Conservation (phyloP, 2,113 vertebrate species). For the Calyptommatus sinebrachiatus region DNA sequence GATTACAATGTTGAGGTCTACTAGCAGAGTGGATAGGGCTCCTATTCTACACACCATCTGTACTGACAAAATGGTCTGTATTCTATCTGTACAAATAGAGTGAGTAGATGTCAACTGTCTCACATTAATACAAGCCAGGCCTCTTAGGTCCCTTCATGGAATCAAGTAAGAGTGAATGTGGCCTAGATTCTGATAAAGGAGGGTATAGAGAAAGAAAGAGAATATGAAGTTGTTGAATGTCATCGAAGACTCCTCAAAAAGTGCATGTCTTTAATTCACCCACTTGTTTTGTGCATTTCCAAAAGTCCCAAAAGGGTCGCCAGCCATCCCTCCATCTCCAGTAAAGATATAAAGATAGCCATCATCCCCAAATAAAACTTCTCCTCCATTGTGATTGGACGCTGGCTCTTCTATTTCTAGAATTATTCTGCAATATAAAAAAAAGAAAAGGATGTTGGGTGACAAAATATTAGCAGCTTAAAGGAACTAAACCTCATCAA, state of each 20-base stretch:
- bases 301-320: conserved; percentile 92
- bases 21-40: no score
- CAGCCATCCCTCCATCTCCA: conserved; percentile 95
- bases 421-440: conserved; percentile 58
- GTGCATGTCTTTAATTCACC: conserved; percentile 35
- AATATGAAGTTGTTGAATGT: background rate
- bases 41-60: no score
- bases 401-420: conserved; percentile 94
- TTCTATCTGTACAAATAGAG: no score
- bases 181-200: no score
- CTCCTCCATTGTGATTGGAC: conserved; percentile 95
- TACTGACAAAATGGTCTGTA: no score
- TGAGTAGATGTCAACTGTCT: no score
- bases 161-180: no score
- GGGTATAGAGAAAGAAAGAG: background rate
- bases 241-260: background rate
- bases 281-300: conserved; percentile 98
- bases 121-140: no score
- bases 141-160: no score
- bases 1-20: no score
- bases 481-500: background rate
- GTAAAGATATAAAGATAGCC: conserved; percentile 95
- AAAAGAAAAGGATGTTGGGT: background rate
- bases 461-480: background rate
- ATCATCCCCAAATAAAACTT: conserved; percentile 91